Base-by-base conservation (phyloP, 2,888 invertebrate genomes). In the Cylloceria caligata region DNA sequence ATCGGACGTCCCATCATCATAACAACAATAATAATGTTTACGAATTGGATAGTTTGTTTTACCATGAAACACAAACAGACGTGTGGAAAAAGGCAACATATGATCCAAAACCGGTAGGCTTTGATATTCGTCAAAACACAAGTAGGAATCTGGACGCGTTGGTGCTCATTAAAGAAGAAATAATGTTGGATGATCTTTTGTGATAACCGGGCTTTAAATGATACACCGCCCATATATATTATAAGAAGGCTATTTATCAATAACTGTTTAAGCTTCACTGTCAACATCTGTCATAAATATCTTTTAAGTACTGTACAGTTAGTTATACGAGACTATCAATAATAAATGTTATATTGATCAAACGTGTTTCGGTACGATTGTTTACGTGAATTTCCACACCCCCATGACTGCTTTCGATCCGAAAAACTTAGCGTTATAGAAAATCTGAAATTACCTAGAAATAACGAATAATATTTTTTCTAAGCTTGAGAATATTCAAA, bases 151-250 rank as follows among this genome's bases (percentile, higher is more conserved):
- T 39, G 2, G 21, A 68, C 7, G 39, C 73, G 6, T 62, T 57
- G 69, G 60, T 80, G 27, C 27, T 82, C n/a, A 83, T 84, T 45
- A 84, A 83, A 52, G 81, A 84, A 67, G 84, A 83, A 80, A 47
- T 83, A 9, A 81, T 75, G 62, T 55, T 83, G 42, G 85, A 86
- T 6, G 80, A 83, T 47, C 13, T 73, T 39, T 72, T 64, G 47
- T 82, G 39, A 74, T 45, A 19, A 47, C 11, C 11, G 5, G 9
- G 19, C 3, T 24, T 1, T 2, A 21, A 13, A 34, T 36, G 21
- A 16, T 24, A 30, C 24, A 52, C 11, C n/a, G 9, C 19, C 13
- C 24, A 21, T 42, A 42, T 42, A 13, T 42, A 24, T 42, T 5
- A 42, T 42, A 64, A 42, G 39, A 42, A 6, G 21, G 42, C 24